These are phyloP conservation scores for Hemithea aestivaria DNA, from an alignment of 2,888 invertebrate species.

Conservation along the genomic window DNA sequence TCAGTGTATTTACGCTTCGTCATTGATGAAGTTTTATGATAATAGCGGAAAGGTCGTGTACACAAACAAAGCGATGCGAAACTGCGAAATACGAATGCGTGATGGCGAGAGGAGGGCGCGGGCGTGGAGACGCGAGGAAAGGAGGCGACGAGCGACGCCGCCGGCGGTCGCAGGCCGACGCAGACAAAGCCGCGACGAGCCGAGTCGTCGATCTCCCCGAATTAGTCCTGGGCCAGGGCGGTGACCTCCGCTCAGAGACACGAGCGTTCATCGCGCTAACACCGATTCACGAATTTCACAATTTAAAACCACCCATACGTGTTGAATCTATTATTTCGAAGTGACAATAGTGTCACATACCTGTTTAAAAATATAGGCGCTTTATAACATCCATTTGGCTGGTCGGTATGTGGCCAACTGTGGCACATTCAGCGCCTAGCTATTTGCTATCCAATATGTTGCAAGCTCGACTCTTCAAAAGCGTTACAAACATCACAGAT, in stretches of 20 bases:
- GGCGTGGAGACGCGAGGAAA: conserved; percentile 8
- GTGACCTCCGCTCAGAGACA: conserved; percentile 53
- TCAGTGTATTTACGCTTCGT: conserved; percentile 23
- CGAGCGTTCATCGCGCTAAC: conserved; percentile 44
- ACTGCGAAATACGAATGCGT: conserved; percentile 40
- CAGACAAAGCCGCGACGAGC: conserved; percentile 67
- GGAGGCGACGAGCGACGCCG: conserved; percentile 32
- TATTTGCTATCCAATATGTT: no score
- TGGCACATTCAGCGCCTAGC: no score
- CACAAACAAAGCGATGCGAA: conserved; percentile 52
- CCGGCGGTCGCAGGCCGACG: conserved; percentile 41
- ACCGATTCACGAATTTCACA: conserved; percentile 25
- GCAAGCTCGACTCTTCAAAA: no score
- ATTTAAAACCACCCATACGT: neutral
- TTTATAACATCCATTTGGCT: no score
- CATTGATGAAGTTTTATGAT: conserved; percentile 34
- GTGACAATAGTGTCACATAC: no score
- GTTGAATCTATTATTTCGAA: no score
- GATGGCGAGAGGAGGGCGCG: conserved; percentile 22
- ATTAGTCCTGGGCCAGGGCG: conserved; percentile 77
- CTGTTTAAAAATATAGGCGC: no score
- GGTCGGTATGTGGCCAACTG: no score
- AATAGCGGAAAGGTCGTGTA: conserved; percentile 37
- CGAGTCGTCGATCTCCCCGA: conserved; percentile 77
- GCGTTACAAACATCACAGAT: no score